phyloP scores from a whole-genome alignment of 2,113 vertebrate species.

The Antidorcas marsupialis region DNA sequence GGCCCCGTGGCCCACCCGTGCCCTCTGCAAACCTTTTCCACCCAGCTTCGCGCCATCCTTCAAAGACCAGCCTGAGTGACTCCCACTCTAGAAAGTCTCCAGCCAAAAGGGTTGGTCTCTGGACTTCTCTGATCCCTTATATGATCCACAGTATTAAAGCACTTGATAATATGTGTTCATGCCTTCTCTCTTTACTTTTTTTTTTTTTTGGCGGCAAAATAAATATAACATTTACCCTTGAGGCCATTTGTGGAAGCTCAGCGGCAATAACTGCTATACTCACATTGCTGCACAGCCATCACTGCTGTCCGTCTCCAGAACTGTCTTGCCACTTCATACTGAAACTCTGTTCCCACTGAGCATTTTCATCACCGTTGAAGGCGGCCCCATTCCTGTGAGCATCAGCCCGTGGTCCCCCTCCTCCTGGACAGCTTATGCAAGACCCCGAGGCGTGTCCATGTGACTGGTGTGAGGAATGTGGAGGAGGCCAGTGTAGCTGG shows the following conservation, averaged over 20 bases:
- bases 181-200: neutral
- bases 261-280: neutral
- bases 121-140: accelerated
- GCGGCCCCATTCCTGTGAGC: neutral
- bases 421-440: neutral
- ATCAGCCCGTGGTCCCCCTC: accelerated
- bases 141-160: neutral
- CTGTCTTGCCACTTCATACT: neutral
- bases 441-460: neutral
- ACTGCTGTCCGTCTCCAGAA: neutral
- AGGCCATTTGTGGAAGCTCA: neutral
- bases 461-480: neutral
- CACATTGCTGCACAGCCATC: accelerated
- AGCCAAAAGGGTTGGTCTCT: neutral
- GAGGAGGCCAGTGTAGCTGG: neutral
- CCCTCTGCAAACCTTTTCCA: neutral
- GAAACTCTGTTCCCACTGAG: neutral
- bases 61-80: neutral
- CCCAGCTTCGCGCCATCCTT: neutral
- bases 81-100: neutral
- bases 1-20: accelerated
- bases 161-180: neutral
- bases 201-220: neutral
- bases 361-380: neutral
- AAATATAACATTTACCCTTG: neutral